Base-by-base conservation (phyloP, 2,113 vertebrate species). In the Oriolus oriolus region DNA sequence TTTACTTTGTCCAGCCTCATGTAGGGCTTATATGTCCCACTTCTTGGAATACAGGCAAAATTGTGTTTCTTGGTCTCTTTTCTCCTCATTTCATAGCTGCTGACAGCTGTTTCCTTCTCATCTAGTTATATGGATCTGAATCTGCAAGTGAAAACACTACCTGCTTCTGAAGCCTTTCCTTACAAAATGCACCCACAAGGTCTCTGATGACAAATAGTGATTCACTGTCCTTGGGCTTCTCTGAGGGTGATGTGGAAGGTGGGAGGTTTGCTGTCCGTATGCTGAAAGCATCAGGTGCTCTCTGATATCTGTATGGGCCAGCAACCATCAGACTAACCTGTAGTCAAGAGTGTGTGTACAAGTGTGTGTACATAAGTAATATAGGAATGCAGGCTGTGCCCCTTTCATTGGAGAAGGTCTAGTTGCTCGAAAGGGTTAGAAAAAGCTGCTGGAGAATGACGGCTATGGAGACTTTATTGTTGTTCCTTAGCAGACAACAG, bases 61-160 rank as follows among this genome's bases (percentile, higher is more conserved):
- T 13, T 69, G 5, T 70, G 42, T 57, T 94, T 84, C 49, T 74
- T 70, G 45, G 18, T 50, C 41, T 79, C 61, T 76, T 88, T 89
- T 90, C 70, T 76, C 31, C 66, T 73, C 42, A 45, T 33, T 86
- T 94, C 31, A 59, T 26, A 74, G 56, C 23, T 88, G 45, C 35
- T 94, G 63, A 70, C 71, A 94, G 59, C 79, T 81, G 17, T 90
- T 94, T 94, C 54, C 45, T 94, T 11, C 79, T 88, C 88, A 81
- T 66, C 10, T 77, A 54, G 41, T 77, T 90, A 57, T 70, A 77
- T 83, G 79, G 74, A 92, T 90, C 23, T 83, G 42, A 92, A 69
- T 71, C 45, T 90, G 63, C 69, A 92, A 77, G 13, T 50, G 66
- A 71, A 80, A 87, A 85, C 23, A 33, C 54, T 88, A 76, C 57